phyloP scores from a whole-genome alignment of 2,797 vertebrate species.

The Hypotaenidia okinawae region DNA sequence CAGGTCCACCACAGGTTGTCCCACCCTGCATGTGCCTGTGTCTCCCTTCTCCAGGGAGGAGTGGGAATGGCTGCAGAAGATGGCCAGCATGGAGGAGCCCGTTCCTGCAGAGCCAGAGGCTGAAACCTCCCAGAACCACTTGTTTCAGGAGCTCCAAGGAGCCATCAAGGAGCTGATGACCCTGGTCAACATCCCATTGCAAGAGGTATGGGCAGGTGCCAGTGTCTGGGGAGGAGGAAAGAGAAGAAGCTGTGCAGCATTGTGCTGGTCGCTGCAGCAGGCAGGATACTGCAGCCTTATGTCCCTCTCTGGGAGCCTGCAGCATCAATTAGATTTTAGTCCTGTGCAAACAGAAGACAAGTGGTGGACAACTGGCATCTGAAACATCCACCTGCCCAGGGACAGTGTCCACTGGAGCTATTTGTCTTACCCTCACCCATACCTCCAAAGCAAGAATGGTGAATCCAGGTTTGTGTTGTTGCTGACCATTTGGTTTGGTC shows the following conservation, averaged over 20 bases:
- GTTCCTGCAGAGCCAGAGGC: constrained; percentile 75
- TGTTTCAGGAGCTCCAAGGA: constrained; percentile 85
- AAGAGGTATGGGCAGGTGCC: constrained; percentile 80
- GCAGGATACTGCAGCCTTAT: too few relatives aligned
- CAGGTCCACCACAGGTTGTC: accelerated
- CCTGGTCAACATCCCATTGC: constrained; percentile 85
- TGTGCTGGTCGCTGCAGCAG: background rate
- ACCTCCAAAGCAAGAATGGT: background rate
- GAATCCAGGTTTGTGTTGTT: background rate
- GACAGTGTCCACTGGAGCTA: background rate
- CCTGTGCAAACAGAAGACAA: background rate
- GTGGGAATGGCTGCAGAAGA: constrained; percentile 91
- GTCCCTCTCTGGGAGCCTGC: background rate
- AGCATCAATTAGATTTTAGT: background rate
- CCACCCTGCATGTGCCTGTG: background rate
- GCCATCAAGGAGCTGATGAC: constrained; percentile 87
- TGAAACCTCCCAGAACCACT: constrained; percentile 80
- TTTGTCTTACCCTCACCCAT: background rate
- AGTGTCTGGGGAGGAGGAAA: background rate
- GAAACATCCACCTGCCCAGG: background rate
- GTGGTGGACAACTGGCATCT: background rate
- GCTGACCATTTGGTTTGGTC: background rate
- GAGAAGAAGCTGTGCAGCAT: accelerated
- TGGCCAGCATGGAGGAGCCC: constrained; percentile 81
- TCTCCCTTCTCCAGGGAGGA: constrained; percentile 82